Base-by-base conservation (phyloP, 1,140 invertebrate genomes). In the Eriocheir sinensis region DNA sequence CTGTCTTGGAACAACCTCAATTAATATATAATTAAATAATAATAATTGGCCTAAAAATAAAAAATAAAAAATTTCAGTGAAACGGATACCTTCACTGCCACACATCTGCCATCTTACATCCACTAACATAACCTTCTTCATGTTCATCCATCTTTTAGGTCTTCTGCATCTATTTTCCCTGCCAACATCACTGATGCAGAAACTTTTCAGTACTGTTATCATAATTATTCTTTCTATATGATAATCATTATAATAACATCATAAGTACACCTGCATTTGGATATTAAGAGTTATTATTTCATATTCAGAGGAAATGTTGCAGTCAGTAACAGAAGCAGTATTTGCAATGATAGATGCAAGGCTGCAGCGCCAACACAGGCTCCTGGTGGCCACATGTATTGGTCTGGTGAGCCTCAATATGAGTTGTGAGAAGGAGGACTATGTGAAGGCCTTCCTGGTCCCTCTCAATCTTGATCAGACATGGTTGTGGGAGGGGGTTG, bases 311-410 rank as follows among this genome's bases (percentile, higher is more conserved):
- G 21, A 91, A 21, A 40, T 94, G 32, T 38, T 88, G 38, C 27
- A 88, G 32, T 27, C 34, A 3, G 72, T 91, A 53, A 91, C 94
- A 41, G 40, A 30, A 30, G 30, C 40, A 30, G 94, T 94, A n/a
- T 91, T 53, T 17, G 89, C 60, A 30, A 41, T 94, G 17, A 27
- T 94, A 36, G 81, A 94, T 41, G 60, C 41, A 3, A 30, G 94
- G 32, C 94, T 94, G 32, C 89, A 94, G 17, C 36, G 88, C 32
- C 38, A 85, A 72, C 94, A 94, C 48, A 86, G 94, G 40, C 30
- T 86, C 21, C 36, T 91, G n/a, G 94, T 94, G 9, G 41, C 80
- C 40, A 60, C 80, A n/a, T 94, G 89, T 27, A 79, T 94, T 72
- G 81, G 89, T 53, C 41, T 94, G 12, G 81, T 89, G 36, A 91